phyloP scores from a whole-genome alignment of 2,113 vertebrate genomes.

The Zootoca vivipara region DNA sequence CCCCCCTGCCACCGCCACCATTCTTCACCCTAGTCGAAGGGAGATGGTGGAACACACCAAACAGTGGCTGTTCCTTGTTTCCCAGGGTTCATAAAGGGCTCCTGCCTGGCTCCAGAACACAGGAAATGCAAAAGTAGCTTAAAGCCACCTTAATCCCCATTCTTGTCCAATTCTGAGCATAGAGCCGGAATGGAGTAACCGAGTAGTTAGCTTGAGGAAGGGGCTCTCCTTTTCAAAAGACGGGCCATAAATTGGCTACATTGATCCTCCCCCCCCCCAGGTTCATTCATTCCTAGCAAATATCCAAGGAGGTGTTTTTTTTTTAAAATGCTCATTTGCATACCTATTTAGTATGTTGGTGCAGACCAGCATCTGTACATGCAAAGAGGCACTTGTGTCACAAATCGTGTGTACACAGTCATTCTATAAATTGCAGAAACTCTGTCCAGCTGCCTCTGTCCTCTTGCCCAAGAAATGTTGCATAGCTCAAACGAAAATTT shows the following conservation, averaged over 20 bases:
- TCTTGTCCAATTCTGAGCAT: background rate
- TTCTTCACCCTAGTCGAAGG: background rate
- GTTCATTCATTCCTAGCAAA: background rate
- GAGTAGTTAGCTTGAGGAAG: background rate
- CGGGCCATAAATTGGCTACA: background rate
- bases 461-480: background rate
- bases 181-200: background rate
- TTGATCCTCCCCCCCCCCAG: background rate
- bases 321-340: background rate
- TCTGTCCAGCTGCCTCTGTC: background rate
- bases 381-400: background rate
- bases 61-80: background rate
- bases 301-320: background rate
- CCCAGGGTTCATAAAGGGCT: background rate
- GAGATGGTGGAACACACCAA: background rate
- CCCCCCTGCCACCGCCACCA: background rate
- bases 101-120: slow-evolving; percentile 6
- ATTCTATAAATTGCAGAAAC: background rate
- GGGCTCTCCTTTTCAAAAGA: background rate
- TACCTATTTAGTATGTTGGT: background rate
- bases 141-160: slow-evolving; percentile 9
- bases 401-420: background rate
- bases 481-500: background rate
- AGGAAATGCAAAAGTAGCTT: background rate
- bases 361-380: background rate